phyloP scores from a whole-genome alignment of 2,113 vertebrate species.

The Centrocercus urophasianus region DNA sequence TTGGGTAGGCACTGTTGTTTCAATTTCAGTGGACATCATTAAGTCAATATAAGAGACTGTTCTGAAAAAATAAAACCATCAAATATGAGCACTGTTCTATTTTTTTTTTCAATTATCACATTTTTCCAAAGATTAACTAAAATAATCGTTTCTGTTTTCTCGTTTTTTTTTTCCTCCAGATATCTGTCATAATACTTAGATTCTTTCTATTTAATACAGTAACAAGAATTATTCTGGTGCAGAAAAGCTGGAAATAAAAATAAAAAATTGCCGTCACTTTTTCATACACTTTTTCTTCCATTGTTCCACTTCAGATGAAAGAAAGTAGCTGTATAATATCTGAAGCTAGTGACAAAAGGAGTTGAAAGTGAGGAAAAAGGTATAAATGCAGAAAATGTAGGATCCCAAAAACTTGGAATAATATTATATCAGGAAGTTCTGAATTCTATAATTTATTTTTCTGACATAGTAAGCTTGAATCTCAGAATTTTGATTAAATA shows the following conservation, averaged over 20 bases:
- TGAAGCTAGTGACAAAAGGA: not conserved
- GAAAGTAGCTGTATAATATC: not conserved
- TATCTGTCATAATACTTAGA: not conserved
- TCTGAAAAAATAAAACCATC: constrained; percentile 39
- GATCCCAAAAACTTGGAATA: not conserved
- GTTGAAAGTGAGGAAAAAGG: not conserved
- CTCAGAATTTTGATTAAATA: not conserved
- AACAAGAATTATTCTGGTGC: not conserved
- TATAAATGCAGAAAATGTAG: not conserved
- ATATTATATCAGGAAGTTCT: not conserved
- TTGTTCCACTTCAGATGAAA: not conserved
- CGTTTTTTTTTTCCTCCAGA: not conserved
- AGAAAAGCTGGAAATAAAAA: not conserved
- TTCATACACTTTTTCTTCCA: not conserved
- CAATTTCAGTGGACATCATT: constrained; percentile 44
- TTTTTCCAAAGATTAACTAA: constrained; percentile 26
- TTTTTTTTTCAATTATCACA: not conserved
- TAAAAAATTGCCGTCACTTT: not conserved
- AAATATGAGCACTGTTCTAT: not conserved
- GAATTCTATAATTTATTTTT: not conserved
- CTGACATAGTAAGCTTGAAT: not conserved
- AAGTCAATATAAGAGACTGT: constrained; percentile 46
- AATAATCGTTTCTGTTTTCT: not conserved
- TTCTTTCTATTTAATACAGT: not conserved
- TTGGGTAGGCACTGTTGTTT: constrained; percentile 54